Evolutionary conservation across 37 sponge, comb jelly and placozoan genomes (phyloP).

Genomic region (Agelas oroides): DNA sequence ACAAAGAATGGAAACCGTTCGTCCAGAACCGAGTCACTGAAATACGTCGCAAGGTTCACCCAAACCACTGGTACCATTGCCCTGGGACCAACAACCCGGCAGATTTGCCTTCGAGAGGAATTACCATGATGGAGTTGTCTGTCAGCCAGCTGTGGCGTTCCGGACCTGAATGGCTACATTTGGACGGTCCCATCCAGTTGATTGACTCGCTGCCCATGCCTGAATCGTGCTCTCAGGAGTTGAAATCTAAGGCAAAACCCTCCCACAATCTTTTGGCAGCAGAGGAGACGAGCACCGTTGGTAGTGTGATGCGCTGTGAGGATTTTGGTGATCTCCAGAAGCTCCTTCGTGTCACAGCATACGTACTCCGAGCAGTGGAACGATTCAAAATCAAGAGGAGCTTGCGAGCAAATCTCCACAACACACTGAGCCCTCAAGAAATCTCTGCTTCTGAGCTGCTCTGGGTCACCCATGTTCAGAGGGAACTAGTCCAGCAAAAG

Average conservation of each 20-base stretch:
- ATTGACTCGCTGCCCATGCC: conserved; percentile 5
- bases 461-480: no score
- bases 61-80: no score
- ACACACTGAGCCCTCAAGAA: neutral
- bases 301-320: neutral
- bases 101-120: no score
- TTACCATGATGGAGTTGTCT: conserved; percentile 23
- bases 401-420: neutral
- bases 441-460: conserved; percentile 8
- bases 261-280: conserved; percentile 12
- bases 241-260: neutral
- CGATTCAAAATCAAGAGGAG: conserved; percentile 7
- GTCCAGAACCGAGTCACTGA: conserved; percentile 41
- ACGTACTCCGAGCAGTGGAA: conserved; percentile 5
- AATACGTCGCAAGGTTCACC: no score
- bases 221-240: conserved; percentile 12
- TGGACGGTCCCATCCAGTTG: neutral
- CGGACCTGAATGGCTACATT: conserved; percentile 22
- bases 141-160: conserved; percentile 15
- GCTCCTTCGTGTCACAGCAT: conserved; percentile 30
- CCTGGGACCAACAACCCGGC: no score
- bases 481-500: no score
- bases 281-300: neutral
- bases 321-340: neutral
- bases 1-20: conserved; percentile 47